Evolutionary conservation across 1,140 invertebrate species (phyloP), one percentile per base, ranked within the genome.

Genomic region (Macrostomum lignano): DNA sequence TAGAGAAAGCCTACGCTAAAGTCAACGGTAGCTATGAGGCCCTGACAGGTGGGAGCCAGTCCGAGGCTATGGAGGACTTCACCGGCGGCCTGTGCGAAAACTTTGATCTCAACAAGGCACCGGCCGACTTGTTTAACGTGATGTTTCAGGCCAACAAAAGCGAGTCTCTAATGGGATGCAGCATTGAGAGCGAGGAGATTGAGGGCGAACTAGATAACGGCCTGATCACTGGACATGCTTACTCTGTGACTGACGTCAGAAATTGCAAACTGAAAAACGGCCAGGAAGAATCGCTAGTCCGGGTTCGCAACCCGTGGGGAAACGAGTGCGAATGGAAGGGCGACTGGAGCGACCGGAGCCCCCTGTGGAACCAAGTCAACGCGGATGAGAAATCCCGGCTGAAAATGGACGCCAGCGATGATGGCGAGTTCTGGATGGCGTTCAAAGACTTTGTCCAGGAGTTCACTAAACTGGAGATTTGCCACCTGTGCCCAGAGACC

Each of bases 401-500:
- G 6, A n/a, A 17, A 4, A 14, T 10, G 6, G 15, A 7, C 7
- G 88, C 9, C 19, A 7, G 13, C 4, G 20, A 29, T 31, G 33
- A 35, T 31, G 33, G 33, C 11, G 33, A 35, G 25, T 35, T 35
- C 23, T 35, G 33, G 33, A 58, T 58, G 55, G 44, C 55, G 3
- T 52, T 46, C 37, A 48, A 52, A 7, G 25, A 23, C 6, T 35
- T 30, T 9, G 9, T 10, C 5, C 13, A 33, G 45, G 10, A 46
- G 3, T 41, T 41, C 25, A 17, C 31, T 23, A 66, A 69, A 47
- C 56, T 94, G 35, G 84, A 94, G 57, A 79, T 91, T 45, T 93
- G 84, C 55, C 86, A 91, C 53, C 70, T 94, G 51, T 82, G 74
- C 45, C 81, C 86, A 0, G 82, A 91, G 45, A 76, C 78, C 0